Evolutionary conservation across 2,797 vertebrate genomes (phyloP), one percentile per base, ranked within the genome.

Genomic region (Amblyraja radiata): DNA sequence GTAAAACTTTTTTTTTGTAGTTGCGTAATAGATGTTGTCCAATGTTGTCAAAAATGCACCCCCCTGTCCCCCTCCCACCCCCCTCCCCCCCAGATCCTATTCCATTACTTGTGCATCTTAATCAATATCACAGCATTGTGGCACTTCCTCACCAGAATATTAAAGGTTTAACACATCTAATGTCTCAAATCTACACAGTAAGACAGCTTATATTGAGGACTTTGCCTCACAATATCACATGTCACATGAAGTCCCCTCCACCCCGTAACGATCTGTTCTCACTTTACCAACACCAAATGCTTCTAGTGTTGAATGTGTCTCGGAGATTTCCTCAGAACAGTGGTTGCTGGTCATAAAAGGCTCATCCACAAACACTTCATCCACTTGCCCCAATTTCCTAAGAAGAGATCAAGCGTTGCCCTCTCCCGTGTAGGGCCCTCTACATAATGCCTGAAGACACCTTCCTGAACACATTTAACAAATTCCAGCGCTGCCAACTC

Each of bases 1-100:
- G 84, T 65, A 88, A 88, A 88, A 32, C 46, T 88, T 6, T 88
- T 65, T 61, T 83, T 32, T 65, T 65, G 77, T 78, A 36, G 77
- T 13, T 16, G 10, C 36, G 77, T 36, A 32, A 32, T 65, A 88
- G 65, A 65, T 32, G 28, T 88, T 36, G n/a, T 28, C 61, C 84
- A 65, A 21, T 13, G 46, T 46, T 46, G 46, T 16, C 14, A 36
- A 36, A 88, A 18, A 88, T 88, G 32, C 32, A 32, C 32, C 32
- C 32, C 32, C 32, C 32, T 32, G 32, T 32, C 32, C 32, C 32
- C 32, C 32, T 32, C 32, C 32, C 32, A 63, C 83, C 58, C 32
- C 32, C 32, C 46, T 4, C 2, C 46, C 46, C 39, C 39, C 61
- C 83, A 65, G 61, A 11, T 65, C 28, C 28, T 16, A 14, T 86